phyloP scores from a whole-genome alignment of 2,888 invertebrate species.

The Ferrisia virgata region DNA sequence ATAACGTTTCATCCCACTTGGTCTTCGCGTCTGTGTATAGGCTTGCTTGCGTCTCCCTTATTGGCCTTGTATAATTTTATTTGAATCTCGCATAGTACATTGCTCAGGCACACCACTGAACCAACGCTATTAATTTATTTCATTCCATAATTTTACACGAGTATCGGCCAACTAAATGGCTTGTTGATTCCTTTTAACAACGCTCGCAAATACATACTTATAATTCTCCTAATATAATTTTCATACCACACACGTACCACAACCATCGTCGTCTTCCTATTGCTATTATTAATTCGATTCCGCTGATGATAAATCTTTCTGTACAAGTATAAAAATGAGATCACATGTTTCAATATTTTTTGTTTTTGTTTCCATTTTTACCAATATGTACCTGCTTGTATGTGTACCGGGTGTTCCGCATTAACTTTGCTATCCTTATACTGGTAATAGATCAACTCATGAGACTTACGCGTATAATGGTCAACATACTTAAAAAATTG shows the following conservation, averaged over 20 bases:
- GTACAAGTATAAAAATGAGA: not conserved
- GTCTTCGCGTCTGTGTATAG: not conserved
- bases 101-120: not conserved
- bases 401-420: no score
- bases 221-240: constrained; percentile 17
- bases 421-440: no score
- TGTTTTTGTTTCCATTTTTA: not conserved
- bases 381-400: not conserved
- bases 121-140: constrained; percentile 37
- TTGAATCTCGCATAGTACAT: not conserved
- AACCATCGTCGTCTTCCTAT: not conserved
- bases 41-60: not conserved
- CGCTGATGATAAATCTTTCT: not conserved
- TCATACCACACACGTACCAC: constrained; percentile 32
- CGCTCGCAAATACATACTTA: not conserved
- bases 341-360: not conserved
- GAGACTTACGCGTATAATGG: no score
- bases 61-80: not conserved
- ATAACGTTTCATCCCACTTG: constrained; percentile 40
- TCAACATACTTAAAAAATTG: no score
- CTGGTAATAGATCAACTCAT: no score
- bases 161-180: constrained; percentile 30
- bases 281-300: constrained; percentile 7
- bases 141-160: constrained; percentile 31
- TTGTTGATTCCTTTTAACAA: constrained; percentile 32